These are phyloP conservation scores for Drosophila koepferae DNA, from an alignment of 2,888 invertebrate genomes.

Conservation along the genomic window DNA sequence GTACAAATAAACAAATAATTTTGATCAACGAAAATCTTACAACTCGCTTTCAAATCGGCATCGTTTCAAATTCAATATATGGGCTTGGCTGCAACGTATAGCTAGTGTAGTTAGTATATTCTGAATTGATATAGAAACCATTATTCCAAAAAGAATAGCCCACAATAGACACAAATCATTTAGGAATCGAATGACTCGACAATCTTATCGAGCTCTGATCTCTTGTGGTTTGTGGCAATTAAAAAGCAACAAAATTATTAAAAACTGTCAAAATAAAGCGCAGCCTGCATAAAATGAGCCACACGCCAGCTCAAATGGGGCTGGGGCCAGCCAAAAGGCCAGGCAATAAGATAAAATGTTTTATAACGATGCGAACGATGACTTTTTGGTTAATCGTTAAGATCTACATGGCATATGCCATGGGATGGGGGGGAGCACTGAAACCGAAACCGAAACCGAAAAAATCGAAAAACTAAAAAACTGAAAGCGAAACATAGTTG, in stretches of 20 bases:
- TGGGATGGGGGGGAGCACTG: background rate
- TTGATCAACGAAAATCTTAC: background rate
- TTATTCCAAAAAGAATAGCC: background rate
- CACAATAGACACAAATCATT: constrained; percentile 6
- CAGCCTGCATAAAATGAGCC: constrained; percentile 71
- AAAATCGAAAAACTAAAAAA: constrained; percentile 2
- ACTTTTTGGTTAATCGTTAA: constrained; percentile 58
- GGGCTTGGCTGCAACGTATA: background rate
- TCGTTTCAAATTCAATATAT: background rate
- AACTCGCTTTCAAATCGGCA: background rate
- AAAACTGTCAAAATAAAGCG: constrained; percentile 74
- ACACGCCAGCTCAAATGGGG: constrained; percentile 58
- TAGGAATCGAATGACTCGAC: no score
- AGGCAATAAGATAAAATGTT: constrained; percentile 63
- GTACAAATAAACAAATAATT: background rate
- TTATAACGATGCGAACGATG: constrained; percentile 61
- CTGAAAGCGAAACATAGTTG: constrained; percentile 66
- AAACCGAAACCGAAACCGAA: constrained; percentile 28
- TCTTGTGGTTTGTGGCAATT: constrained; percentile 57
- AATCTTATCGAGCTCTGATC: constrained; percentile 29
- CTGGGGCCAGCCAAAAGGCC: background rate
- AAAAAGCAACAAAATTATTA: constrained; percentile 76
- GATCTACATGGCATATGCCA: constrained; percentile 36
- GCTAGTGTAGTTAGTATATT: background rate
- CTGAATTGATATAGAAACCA: background rate